These are phyloP conservation scores for Diarsia brunnea DNA, from an alignment of 2,888 invertebrate genomes.

Conservation along the genomic window DNA sequence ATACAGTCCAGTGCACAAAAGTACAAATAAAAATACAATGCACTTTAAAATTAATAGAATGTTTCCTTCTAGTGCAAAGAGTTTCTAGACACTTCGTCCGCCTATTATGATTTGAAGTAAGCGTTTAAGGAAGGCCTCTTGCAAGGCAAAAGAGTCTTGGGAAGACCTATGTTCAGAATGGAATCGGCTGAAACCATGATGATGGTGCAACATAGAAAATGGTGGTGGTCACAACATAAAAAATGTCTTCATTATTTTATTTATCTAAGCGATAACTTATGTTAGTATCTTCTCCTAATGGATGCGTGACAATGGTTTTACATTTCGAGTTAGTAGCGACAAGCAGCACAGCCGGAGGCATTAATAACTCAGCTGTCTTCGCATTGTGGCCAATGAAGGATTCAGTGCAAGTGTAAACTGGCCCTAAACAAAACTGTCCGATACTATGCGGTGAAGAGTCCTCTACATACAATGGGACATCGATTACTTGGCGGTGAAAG, in stretches of 20 bases:
- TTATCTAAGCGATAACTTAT: too few relatives aligned
- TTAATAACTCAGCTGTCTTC: slow-evolving; percentile 79
- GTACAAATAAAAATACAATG: slow-evolving; percentile 14
- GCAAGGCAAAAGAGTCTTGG: background rate
- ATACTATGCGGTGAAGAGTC: slow-evolving; percentile 61
- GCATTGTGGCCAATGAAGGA: slow-evolving; percentile 76
- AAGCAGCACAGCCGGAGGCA: slow-evolving; percentile 71
- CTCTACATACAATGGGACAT: slow-evolving; percentile 79
- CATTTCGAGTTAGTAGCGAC: slow-evolving; percentile 72
- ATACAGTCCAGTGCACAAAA: slow-evolving; percentile 24
- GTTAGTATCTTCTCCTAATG: slow-evolving; percentile 38
- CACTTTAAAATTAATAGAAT: background rate
- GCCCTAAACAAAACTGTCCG: slow-evolving; percentile 71
- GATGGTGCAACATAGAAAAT: too few relatives aligned
- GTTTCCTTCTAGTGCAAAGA: background rate
- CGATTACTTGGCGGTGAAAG: slow-evolving; percentile 80
- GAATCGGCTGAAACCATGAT: background rate
- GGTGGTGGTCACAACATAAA: too few relatives aligned
- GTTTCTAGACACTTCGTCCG: background rate
- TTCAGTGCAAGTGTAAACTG: slow-evolving; percentile 74
- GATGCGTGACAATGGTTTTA: slow-evolving; percentile 60
- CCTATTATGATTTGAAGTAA: background rate
- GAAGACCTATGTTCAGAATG: background rate
- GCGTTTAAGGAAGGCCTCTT: background rate
- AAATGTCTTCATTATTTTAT: background rate